Base-by-base conservation (phyloP, 1,140 invertebrate genomes). In the Mya arenaria region DNA sequence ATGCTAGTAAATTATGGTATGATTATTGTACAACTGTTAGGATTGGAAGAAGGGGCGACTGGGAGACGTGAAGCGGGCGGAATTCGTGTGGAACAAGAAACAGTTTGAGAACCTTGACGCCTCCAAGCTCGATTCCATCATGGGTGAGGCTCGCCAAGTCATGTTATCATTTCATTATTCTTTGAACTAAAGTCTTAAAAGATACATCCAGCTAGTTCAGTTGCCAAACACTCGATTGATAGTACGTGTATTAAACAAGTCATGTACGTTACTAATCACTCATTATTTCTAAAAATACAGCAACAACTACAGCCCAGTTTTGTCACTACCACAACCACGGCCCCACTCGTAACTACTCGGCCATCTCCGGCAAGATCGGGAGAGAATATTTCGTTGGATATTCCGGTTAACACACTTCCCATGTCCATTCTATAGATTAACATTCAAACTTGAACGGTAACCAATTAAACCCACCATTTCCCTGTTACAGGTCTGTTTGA, bases 61-160 rank as follows among this genome's bases (percentile, higher is more conserved):
- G 19, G 17, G 13, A 3, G 41, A 41, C 23, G 58, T 23, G 4
- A 6, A 34, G 13, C 23, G 10, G 13, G 25, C 72, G 28, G 32
- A 44, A 19, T 93, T 93, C 94, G 72, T 95, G 92, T 63, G 92
- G 82, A 88, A 87, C 28, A 88, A 86, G 41, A 84, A 77, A 25
- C 81, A 86, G 5, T 89, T 91, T 52, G 85, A 89, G 56, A 77
- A 91, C 19, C 94, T 95, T 4, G 95, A 96, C 90, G 96, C 96
- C 4, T 63, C 48, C 48, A 58, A 85, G 39, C 84, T 80, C 0
- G 84, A 90, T 30, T 90, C 88, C 66, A 56, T 90, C 1, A 34
- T 90, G n/a, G 88, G 89, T 88, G 85, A 39, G 56, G 32, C 52
- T 23, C n/a, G 30, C 4, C 44, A 48, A 48, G n/a, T 48, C n/a